A percentile compares a stretch with the other conserved stretches of the same genome.
Evolutionary conservation across 1,140 invertebrate genomes (phyloP).

Genomic region (Conus ventricosus): DNA sequence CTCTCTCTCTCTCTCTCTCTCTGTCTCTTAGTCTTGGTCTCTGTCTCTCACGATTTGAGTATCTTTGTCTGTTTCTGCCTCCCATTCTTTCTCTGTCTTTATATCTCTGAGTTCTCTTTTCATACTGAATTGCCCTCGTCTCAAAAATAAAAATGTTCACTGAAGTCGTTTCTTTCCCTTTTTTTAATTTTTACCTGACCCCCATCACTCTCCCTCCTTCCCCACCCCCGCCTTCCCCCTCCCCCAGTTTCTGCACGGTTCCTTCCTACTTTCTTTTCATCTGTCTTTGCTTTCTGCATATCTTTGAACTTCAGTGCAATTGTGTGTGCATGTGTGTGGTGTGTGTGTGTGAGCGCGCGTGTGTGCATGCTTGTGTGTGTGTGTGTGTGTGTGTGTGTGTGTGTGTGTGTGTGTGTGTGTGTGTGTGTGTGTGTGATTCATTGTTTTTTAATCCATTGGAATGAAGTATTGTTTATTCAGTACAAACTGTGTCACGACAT

Average conservation of each 20-base stretch:
- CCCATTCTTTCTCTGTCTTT: neutral
- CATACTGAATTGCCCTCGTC: no score
- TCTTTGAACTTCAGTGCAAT: neutral
- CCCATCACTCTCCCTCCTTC: neutral
- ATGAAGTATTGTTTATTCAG: neutral
- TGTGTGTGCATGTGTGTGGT: neutral
- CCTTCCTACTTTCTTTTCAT: conserved; percentile 24
- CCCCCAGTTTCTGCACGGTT: neutral
- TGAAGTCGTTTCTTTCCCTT: neutral
- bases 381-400: conserved; percentile 5
- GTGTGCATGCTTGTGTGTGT: neutral
- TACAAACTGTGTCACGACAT: no score
- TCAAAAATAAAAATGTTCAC: no score
- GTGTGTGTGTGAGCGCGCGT: neutral
- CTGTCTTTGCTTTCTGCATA: conserved; percentile 17
- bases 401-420: no score
- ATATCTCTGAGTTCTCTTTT: neutral
- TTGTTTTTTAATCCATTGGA: neutral
- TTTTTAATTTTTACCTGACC: neutral
- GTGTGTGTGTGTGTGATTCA: no score
- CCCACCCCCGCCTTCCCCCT: neutral
- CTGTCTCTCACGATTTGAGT: no score
- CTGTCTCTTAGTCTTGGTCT: no score
- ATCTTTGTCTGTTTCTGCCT: no score
- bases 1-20: conserved; percentile 8